phyloP scores from a whole-genome alignment of 2,113 vertebrate species.

The Psittacus erithacus region DNA sequence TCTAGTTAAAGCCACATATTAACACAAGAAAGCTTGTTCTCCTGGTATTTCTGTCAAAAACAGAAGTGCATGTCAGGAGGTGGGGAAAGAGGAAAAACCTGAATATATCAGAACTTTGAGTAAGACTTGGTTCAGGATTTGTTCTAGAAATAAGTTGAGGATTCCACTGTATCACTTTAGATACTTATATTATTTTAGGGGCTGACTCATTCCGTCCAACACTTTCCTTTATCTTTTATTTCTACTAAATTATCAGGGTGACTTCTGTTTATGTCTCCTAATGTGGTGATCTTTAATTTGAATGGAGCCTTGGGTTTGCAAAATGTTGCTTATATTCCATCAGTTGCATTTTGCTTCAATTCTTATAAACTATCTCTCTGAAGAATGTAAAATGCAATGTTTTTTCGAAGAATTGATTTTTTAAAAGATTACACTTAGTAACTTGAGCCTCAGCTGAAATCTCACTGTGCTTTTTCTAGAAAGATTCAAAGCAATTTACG shows the following conservation, averaged over 20 bases:
- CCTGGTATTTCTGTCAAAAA: background rate
- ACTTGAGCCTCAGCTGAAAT: background rate
- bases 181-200: background rate
- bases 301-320: background rate
- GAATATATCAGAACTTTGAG: background rate
- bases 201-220: background rate
- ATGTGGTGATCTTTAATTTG: background rate
- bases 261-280: background rate
- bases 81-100: background rate
- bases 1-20: slow-evolving; percentile 15
- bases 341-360: background rate
- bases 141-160: background rate
- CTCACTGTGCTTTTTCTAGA: background rate
- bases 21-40: slow-evolving; percentile 1
- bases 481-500: background rate
- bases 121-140: background rate
- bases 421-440: background rate
- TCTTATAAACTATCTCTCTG: background rate
- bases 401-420: background rate
- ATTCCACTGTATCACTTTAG: background rate
- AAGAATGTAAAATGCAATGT: background rate
- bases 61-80: background rate
- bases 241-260: background rate
- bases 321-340: background rate
- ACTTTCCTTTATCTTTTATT: background rate